These are phyloP conservation scores for Microplitis demolitor DNA, from an alignment of 1,140 invertebrate genomes.

Conservation along the genomic window DNA sequence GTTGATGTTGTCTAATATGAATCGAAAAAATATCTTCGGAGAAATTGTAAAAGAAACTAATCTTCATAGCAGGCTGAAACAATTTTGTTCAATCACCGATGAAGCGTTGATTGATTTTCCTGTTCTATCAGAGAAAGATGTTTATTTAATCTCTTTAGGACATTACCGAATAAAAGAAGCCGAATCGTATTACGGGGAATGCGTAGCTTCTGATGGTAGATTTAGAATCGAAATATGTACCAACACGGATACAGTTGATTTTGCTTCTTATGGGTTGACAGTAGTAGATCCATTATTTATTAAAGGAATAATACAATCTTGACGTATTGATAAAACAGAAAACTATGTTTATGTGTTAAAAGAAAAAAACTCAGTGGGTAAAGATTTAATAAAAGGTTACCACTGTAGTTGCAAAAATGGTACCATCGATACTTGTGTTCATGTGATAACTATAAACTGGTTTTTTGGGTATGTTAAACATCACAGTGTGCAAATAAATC, in stretches of 20 bases:
- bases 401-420: constrained; percentile 28
- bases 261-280: background rate
- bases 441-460: too few relatives aligned
- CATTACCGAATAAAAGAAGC: constrained; percentile 13
- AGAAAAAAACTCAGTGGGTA: constrained; percentile 1
- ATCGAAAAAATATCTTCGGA: background rate
- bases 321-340: background rate
- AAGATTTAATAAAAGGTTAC: constrained; percentile 13
- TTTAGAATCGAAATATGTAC: constrained; percentile 4
- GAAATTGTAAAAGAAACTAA: background rate
- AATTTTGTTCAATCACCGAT: background rate
- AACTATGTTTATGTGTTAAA: background rate
- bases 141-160: background rate
- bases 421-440: too few relatives aligned
- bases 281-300: background rate
- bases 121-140: background rate
- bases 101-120: background rate
- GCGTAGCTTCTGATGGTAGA: background rate
- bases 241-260: background rate
- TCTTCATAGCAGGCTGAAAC: background rate
- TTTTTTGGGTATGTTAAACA: too few relatives aligned
- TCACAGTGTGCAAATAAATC: too few relatives aligned
- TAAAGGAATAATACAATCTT: background rate
- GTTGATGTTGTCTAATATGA: background rate
- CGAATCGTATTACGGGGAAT: constrained; percentile 12